A percentile compares a stretch with the other conserved stretches of the same genome.
phyloP scores from a whole-genome alignment of 2,888 invertebrate species.

The Piscicola geometra region DNA sequence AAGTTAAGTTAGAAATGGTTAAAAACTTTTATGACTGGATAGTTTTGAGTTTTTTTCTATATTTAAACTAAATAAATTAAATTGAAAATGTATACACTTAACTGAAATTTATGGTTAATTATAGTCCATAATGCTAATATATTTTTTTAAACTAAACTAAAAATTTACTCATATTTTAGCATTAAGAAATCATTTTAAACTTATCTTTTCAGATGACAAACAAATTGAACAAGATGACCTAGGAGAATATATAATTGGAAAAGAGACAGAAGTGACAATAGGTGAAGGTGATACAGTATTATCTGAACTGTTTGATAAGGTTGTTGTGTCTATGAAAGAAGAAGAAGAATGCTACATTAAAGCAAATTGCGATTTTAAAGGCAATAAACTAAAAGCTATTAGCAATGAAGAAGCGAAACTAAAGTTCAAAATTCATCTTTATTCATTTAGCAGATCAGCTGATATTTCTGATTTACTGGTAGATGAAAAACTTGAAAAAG shows the following conservation, averaged over 20 bases:
- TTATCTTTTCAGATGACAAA: conserved; percentile 18
- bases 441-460: conserved; percentile 40
- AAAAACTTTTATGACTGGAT: no score
- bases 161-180: no score
- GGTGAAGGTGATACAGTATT: conserved; percentile 44
- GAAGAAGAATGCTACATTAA: conserved; percentile 42
- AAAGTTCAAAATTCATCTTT: conserved; percentile 41
- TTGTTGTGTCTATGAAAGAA: conserved; percentile 41
- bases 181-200: no score
- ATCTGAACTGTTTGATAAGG: conserved; percentile 42
- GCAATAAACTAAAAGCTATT: conserved; percentile 38
- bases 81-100: no score
- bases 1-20: no score
- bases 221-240: conserved; percentile 17
- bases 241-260: conserved; percentile 32
- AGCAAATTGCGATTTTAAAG: conserved; percentile 40
- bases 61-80: no score
- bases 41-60: no score
- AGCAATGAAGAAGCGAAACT: conserved; percentile 34
- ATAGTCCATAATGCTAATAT: no score
- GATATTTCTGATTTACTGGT: conserved; percentile 39
- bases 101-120: no score
- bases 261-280: conserved; percentile 40
- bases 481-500: conserved; percentile 43
- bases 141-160: background rate